phyloP scores from a whole-genome alignment of 2,888 invertebrate genomes.

The Thereva unica region DNA sequence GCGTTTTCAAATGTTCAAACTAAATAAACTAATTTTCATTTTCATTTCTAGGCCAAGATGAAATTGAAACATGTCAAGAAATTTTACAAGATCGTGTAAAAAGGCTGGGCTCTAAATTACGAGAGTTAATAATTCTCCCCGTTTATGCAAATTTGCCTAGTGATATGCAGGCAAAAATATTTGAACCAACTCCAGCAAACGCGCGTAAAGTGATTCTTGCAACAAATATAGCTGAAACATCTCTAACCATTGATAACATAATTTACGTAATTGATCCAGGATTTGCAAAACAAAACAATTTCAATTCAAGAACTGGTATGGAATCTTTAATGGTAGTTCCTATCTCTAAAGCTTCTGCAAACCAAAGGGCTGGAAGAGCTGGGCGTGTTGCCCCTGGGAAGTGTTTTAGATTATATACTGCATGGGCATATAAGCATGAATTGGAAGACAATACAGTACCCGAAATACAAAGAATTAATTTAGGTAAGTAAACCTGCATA shows the following conservation, averaged over 20 bases:
- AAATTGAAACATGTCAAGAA: constrained; percentile 89
- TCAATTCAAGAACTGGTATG: constrained; percentile 97
- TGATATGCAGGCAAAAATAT: constrained; percentile 99
- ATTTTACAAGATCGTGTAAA: constrained; percentile 87
- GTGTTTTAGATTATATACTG: constrained; percentile 96
- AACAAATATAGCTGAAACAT: constrained; percentile 99
- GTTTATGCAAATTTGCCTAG: constrained; percentile 98
- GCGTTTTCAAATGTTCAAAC: too few relatives aligned
- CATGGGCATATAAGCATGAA: constrained; percentile 98
- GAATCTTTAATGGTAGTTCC: constrained; percentile 98
- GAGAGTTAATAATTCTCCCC: constrained; percentile 89
- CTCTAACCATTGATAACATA: constrained; percentile 97
- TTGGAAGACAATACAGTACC: constrained; percentile 97
- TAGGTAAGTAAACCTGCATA: constrained; percentile 57
- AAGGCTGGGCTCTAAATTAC: constrained; percentile 89
- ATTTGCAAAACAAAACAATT: constrained; percentile 98
- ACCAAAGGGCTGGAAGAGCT: constrained; percentile 94
- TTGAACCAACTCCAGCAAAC: constrained; percentile 95
- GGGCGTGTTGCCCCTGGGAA: constrained; percentile 96
- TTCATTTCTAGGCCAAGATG: constrained; percentile 65
- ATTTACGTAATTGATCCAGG: constrained; percentile 99
- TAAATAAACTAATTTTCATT: too few relatives aligned
- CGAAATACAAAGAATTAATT: constrained; percentile 97
- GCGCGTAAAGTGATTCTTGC: constrained; percentile 97
- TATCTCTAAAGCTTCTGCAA: constrained; percentile 96